Conservation (phyloP, 1,140 invertebrate genomes). For the Dreissena rostriformis region DNA sequence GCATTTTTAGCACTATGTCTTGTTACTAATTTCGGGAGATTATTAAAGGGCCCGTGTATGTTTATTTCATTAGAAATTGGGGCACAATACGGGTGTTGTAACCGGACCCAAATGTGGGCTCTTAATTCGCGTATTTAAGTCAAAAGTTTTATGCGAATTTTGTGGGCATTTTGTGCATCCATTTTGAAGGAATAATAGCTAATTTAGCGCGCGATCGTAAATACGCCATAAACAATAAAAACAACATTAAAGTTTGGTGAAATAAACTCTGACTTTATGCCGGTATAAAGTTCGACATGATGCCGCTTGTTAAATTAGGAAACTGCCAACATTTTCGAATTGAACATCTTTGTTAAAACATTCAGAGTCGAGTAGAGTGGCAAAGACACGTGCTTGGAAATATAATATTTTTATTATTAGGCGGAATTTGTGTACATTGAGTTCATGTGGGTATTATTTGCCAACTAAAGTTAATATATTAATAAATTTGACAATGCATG, state of each 20-base stretch:
- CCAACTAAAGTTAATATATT: too few relatives aligned
- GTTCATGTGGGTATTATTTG: too few relatives aligned
- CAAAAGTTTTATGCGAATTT: conserved; percentile 46
- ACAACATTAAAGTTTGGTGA: conserved; percentile 41
- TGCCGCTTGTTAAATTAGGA: too few relatives aligned
- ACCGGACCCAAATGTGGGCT: conserved; percentile 8
- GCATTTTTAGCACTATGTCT: conserved; percentile 12
- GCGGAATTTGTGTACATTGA: too few relatives aligned
- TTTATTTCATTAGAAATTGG: background rate
- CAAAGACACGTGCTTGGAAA: too few relatives aligned
- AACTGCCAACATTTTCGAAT: too few relatives aligned
- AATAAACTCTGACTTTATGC: conserved; percentile 13
- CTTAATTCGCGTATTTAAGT: conserved; percentile 13
- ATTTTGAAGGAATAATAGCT: conserved; percentile 57
- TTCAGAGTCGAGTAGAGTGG: background rate
- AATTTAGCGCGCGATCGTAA: conserved; percentile 51
- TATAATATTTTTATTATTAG: too few relatives aligned
- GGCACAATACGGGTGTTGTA: conserved; percentile 24
- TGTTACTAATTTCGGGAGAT: conserved; percentile 43
- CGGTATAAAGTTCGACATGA: too few relatives aligned
- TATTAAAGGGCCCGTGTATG: conserved; percentile 30
- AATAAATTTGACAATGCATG: too few relatives aligned
- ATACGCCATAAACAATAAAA: conserved; percentile 58
- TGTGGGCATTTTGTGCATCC: conserved; percentile 43
- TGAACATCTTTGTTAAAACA: too few relatives aligned